A percentile compares a stretch with the other conserved stretches of the same genome.
These are phyloP conservation scores for Gymnocephalus cernua DNA, from an alignment of 2,113 vertebrate species.

Conservation along the genomic window DNA sequence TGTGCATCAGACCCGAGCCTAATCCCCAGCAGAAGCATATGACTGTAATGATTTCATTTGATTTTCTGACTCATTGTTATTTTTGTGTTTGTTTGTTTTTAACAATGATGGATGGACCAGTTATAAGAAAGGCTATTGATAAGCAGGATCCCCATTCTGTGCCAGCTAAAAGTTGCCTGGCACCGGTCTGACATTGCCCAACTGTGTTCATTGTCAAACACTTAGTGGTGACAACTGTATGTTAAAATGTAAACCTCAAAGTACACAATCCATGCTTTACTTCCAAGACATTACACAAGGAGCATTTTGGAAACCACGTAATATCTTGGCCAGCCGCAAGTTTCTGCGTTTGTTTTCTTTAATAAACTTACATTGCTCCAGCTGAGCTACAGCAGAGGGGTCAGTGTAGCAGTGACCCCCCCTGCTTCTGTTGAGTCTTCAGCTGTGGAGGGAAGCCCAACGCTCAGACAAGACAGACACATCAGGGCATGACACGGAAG, in stretches of 20 bases:
- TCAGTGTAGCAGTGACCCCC: slow-evolving; percentile 71
- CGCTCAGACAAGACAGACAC: slow-evolving; percentile 54
- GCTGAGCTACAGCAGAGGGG: slow-evolving; percentile 79
- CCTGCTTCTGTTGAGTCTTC: slow-evolving; percentile 76
- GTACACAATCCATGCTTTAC: slow-evolving; percentile 5
- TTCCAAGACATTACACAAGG: slow-evolving; percentile 53
- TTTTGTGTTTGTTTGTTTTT: slow-evolving; percentile 34
- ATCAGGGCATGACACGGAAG: slow-evolving; percentile 23
- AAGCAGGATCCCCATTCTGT: not conserved
- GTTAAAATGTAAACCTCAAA: slow-evolving; percentile 5
- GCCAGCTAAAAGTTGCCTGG: not conserved
- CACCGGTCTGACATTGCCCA: slow-evolving; percentile 1
- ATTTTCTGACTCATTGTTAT: slow-evolving; percentile 44
- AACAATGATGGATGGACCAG: slow-evolving; percentile 1
- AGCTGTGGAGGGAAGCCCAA: slow-evolving; percentile 59
- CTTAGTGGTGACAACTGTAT: slow-evolving; percentile 29
- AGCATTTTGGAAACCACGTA: slow-evolving; percentile 56
- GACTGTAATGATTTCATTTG: slow-evolving; percentile 61
- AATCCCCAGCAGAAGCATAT: slow-evolving; percentile 62
- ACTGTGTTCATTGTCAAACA: slow-evolving; percentile 19
- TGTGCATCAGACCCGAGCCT: slow-evolving; percentile 68
- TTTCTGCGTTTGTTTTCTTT: slow-evolving; percentile 86
- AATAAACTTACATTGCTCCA: slow-evolving; percentile 85
- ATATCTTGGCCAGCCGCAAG: slow-evolving; percentile 56
- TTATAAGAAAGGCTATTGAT: not conserved